A percentile compares a stretch with the other conserved stretches of the same genome.
Conservation (phyloP, 2,113 vertebrate genomes). For the Corythaixoides concolor region DNA sequence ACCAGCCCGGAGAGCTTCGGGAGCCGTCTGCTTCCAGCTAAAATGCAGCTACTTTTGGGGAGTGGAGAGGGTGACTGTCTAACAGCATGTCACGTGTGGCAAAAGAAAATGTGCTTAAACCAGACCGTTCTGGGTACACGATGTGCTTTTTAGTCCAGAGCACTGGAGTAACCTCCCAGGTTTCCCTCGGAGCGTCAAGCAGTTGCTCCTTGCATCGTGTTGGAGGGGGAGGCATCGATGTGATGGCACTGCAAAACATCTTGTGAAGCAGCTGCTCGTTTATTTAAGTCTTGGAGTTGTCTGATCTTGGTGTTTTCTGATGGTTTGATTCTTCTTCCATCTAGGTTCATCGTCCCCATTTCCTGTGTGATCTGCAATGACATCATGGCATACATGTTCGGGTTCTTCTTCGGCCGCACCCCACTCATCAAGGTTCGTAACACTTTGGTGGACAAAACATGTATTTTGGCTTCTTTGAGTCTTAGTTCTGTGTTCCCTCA, state of each 20-base stretch:
- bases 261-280: background rate
- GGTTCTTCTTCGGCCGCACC: slow-evolving; percentile 98
- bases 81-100: background rate
- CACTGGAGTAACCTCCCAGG: background rate
- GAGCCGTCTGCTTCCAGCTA: background rate
- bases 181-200: background rate
- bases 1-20: background rate
- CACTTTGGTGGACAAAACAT: fast-evolving
- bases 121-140: background rate
- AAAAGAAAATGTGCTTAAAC: background rate
- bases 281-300: background rate
- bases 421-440: slow-evolving; percentile 93
- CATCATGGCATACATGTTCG: slow-evolving; percentile 99
- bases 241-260: background rate
- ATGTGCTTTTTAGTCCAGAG: background rate
- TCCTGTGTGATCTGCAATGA: slow-evolving; percentile 99
- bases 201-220: background rate
- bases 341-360: slow-evolving; percentile 97
- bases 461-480: background rate
- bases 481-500: background rate
- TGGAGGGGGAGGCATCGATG: background rate
- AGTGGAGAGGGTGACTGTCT: background rate
- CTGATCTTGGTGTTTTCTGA: background rate
- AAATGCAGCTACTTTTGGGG: background rate
- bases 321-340: background rate